Conservation (phyloP, 2,797 vertebrate species). For the Spatula versicolor region DNA sequence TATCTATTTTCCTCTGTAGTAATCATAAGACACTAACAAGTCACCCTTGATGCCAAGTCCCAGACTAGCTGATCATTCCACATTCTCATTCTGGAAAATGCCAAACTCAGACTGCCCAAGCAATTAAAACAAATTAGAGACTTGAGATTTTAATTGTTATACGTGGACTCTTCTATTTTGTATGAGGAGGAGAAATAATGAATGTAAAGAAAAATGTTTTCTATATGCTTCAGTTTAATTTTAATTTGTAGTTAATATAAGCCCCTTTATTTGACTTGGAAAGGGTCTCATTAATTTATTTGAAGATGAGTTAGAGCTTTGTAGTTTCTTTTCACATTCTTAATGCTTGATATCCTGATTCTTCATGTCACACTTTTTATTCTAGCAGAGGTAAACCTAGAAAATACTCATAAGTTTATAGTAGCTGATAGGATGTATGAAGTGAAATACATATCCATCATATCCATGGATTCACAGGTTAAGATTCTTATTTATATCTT, state of each 20-base stretch:
- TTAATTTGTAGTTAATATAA: neutral
- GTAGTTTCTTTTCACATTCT: neutral
- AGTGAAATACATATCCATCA: neutral
- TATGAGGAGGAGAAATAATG: neutral
- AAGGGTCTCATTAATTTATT: neutral
- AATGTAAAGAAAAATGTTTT: neutral
- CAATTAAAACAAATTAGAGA: constrained; percentile 16
- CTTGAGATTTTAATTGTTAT: neutral
- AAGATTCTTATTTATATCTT: neutral
- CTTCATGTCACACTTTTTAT: neutral
- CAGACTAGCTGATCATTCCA: neutral
- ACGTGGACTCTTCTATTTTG: neutral
- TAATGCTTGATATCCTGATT: neutral
- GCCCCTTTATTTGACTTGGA: neutral
- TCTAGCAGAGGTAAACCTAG: neutral
- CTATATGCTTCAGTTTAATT: constrained; percentile 14
- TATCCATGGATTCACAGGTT: neutral
- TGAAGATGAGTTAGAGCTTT: neutral
- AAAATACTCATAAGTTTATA: neutral
- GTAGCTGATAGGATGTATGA: neutral
- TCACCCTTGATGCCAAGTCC: neutral
- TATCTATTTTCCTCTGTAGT: neutral
- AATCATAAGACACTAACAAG: neutral
- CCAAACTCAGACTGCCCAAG: neutral
- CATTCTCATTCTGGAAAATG: neutral